A percentile compares a stretch with the other conserved stretches of the same genome.
Conservation (phyloP, 23 tunicate species). For the Trididemnum nubilum region DNA sequence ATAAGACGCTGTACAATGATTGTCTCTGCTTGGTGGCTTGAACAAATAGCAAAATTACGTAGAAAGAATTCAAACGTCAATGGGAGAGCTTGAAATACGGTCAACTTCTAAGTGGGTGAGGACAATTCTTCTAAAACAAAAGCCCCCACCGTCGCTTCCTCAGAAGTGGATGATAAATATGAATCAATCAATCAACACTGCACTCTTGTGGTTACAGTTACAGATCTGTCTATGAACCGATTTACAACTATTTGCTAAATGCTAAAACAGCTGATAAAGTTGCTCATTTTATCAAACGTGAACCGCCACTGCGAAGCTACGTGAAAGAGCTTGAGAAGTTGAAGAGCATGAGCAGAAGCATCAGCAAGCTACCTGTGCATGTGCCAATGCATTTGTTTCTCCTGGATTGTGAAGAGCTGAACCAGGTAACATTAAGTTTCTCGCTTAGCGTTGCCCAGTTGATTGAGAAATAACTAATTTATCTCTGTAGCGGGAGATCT, state of each 20-base stretch:
- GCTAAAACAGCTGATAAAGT: conserved; percentile 68
- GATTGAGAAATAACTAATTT: no score
- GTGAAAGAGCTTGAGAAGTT: conserved; percentile 81
- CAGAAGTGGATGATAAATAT: no score
- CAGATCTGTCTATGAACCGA: conserved; percentile 76
- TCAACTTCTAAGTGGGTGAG: no score
- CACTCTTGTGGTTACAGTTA: conserved; percentile 49
- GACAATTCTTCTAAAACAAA: no score
- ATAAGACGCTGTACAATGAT: no score
- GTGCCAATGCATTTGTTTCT: conserved; percentile 86
- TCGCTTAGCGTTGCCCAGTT: background rate
- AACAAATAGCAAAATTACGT: no score
- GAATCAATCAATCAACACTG: no score
- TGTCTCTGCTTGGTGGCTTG: no score
- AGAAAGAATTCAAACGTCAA: no score
- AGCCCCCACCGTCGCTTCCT: no score
- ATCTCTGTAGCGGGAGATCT: no score
- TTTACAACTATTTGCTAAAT: conserved; percentile 65
- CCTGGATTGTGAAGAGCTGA: conserved; percentile 70
- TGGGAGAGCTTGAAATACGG: no score
- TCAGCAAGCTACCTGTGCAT: conserved; percentile 61
- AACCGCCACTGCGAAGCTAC: conserved; percentile 78
- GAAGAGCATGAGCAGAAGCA: conserved; percentile 64
- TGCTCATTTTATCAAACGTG: conserved; percentile 64
- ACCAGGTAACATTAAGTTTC: conserved; percentile 57